phyloP scores from a whole-genome alignment of 2,113 vertebrate genomes.

The Chloroceryle aenea region DNA sequence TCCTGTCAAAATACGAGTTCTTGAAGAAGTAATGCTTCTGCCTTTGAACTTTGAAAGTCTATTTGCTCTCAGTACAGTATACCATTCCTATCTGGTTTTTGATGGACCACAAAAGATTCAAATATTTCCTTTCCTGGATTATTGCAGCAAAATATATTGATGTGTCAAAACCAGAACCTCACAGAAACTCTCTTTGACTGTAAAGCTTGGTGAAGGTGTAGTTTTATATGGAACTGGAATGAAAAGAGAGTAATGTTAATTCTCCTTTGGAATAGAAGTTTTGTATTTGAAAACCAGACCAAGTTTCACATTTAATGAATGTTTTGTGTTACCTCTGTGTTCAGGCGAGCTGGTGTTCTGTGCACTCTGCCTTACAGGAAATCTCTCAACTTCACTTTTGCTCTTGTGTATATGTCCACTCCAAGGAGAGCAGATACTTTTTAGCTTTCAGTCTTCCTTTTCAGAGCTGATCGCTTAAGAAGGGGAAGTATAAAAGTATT shows the following conservation, averaged over 20 bases:
- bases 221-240: background rate
- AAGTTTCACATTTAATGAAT: background rate
- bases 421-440: background rate
- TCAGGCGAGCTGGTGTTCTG: background rate
- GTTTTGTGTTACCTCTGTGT: background rate
- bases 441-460: background rate
- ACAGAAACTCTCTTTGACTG: background rate
- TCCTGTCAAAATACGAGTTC: background rate
- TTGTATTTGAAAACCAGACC: background rate
- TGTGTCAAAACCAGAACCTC: background rate
- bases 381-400: background rate
- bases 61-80: background rate
- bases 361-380: background rate
- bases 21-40: background rate
- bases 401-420: background rate
- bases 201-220: background rate
- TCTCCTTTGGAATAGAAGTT: background rate
- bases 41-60: background rate
- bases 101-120: background rate
- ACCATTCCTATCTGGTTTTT: background rate
- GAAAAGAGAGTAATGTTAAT: background rate
- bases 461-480: background rate
- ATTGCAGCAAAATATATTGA: background rate
- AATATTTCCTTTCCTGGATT: background rate
- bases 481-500: background rate